Base-by-base conservation (phyloP, 1,140 invertebrate species). In the Apis dorsata region DNA sequence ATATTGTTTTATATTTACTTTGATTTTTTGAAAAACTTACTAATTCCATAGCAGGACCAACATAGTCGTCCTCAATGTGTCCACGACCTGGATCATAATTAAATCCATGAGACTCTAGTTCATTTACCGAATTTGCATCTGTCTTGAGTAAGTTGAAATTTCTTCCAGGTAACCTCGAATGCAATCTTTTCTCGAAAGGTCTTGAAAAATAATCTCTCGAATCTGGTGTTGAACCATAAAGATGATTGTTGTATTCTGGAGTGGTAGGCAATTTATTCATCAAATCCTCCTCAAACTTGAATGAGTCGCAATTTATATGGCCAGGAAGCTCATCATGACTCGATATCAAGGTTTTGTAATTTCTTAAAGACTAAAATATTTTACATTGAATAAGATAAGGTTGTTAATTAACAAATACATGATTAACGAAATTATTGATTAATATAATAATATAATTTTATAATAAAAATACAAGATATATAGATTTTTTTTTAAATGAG, bases 21-120 rank as follows among this genome's bases (percentile, higher is more conserved):
- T 15, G 65, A 51, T 15, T 24, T 13, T 57, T 53, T 2, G 17
- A 55, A 28, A 17, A 66, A 17, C 75, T 79, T 81, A 94, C 93
- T 74, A 94, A 66, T 88, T 94, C 89, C 92, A 94, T 92, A 19
- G 93, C 91, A 10, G 90, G 92, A 11, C 93, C 93, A 55, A 91
- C 92, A 66, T 91, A 93, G 19, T 93, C 90, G 11, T 90, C 89
- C 13, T 75, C 65, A 15, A 88, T 62, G 11, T 81, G 72, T 5
- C 77, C 85, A 8, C 79, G 84, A 12, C 80, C 78, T 2, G 77
- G 63, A n/a, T 82, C 81, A 51, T 89, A 81, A 63, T 74, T 83
- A 55, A 88, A 86, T 19, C 75, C 81, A 10, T 86, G 63, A 17
- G 76, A 79, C 0, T 88, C 86, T 8, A 88, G 51, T 57, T 86